A percentile compares a stretch with the other conserved stretches of the same genome.
phyloP scores from a whole-genome alignment of 2,797 vertebrate genomes.

The Gymnopithys bicolor region DNA sequence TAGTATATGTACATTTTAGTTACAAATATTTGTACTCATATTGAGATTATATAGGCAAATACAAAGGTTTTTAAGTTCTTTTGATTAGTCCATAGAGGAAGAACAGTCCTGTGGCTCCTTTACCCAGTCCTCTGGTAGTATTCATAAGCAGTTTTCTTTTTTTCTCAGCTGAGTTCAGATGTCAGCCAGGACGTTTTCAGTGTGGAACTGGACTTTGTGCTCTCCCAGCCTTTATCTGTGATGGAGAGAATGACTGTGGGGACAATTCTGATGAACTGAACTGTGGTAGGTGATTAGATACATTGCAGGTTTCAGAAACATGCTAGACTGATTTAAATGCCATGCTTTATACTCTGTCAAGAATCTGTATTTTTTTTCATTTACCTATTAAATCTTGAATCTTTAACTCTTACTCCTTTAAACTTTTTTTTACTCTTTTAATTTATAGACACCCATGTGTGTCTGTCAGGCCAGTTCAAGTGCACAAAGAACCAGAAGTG shows the following conservation, averaged over 20 bases:
- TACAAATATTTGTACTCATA: neutral
- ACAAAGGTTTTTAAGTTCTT: neutral
- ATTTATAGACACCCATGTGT: constrained; percentile 91
- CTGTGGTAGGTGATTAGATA: constrained; percentile 83
- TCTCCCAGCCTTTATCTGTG: constrained; percentile 96
- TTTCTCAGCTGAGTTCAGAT: constrained; percentile 90
- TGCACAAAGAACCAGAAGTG: constrained; percentile 94
- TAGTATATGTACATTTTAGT: neutral
- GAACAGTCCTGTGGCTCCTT: neutral
- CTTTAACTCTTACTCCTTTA: neutral
- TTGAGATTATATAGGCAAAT: neutral
- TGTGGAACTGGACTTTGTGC: constrained; percentile 97
- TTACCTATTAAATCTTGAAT: neutral
- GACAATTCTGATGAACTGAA: constrained; percentile 95
- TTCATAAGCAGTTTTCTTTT: neutral
- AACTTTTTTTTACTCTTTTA: neutral
- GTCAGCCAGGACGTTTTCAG: constrained; percentile 94
- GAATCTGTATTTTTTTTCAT: neutral
- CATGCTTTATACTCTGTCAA: neutral
- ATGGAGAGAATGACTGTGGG: constrained; percentile 94
- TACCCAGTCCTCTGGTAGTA: neutral
- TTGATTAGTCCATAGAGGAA: neutral
- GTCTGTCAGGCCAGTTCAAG: constrained; percentile 97
- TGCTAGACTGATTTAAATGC: neutral
- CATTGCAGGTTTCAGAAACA: neutral